Base-by-base conservation (phyloP, 2,888 invertebrate genomes). In the Eristalis arbustorum region DNA sequence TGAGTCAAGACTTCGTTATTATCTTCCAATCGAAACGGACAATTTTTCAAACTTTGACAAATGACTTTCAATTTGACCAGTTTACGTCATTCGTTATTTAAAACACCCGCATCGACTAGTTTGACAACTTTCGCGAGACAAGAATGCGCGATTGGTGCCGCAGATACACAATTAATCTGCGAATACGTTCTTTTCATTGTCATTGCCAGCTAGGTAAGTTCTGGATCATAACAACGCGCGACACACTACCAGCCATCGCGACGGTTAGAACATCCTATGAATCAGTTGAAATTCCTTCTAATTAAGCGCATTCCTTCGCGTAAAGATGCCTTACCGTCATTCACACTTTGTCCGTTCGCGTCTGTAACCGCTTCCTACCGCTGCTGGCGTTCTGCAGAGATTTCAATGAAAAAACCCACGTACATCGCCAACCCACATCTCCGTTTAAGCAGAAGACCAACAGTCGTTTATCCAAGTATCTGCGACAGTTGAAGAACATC, bases 341-440 rank as follows among this genome's bases (percentile, higher is more conserved):
- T 57, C 61, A n/a, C 13, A 56, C 56, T 37, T 40, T 75, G 49
- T 13, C n/a, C 59, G 73, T 74, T 63, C 67, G 72, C 62, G 62
- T 28, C 18, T 40, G 25, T 8, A 18, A 49, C 57, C 40, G 62
- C 62, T 84, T 80, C 66, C 66, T 75, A 59, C 59, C 14, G 11
- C 64, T 18, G 11, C 64, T 25, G 56, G 49, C 71, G 72, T 79
- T 69, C 74, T 64, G 56, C 5, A 37, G 18, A 23, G 37, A 11
- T 69, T 74, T 63, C 28, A 25, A 56, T 5, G 75, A 76, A 76
- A 81, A 31, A 31, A 8, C 31, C 31, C 6, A 59, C 59, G 63
- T 28, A 68, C 68, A 75, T 62, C 2, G 37, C 42, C 72, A 80
- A 63, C 80, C 84, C 57, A 80, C 84, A 22, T 67, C 28, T 31